Conservation (phyloP, 2,888 invertebrate genomes). For the Yponomeuta evonymella region DNA sequence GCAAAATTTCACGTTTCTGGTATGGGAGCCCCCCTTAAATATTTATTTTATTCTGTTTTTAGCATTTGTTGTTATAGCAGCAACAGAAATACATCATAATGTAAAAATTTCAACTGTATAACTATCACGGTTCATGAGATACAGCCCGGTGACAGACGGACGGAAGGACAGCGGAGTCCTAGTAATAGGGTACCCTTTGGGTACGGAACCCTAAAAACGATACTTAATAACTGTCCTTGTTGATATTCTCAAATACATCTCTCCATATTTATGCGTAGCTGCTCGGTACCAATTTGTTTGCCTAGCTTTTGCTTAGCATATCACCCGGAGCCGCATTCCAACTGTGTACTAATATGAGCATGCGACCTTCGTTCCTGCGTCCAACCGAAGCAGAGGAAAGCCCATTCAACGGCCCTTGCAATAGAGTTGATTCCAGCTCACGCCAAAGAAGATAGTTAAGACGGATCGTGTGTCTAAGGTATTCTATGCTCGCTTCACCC, state of each 20-base stretch:
- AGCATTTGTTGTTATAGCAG: too few species aligned
- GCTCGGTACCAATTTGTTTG: conserved; percentile 62
- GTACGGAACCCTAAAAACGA: too few species aligned
- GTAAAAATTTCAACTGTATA: too few species aligned
- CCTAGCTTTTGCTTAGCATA: conserved; percentile 68
- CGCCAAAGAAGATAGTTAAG: conserved; percentile 21
- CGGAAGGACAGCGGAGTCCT: too few species aligned
- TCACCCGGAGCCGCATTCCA: conserved; percentile 62
- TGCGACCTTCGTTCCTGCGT: conserved; percentile 39
- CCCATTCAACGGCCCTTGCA: not conserved
- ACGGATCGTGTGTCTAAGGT: conserved; percentile 24
- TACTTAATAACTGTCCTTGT: not conserved
- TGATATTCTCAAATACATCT: not conserved
- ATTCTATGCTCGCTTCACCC: conserved; percentile 48
- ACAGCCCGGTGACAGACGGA: too few species aligned
- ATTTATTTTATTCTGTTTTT: too few species aligned
- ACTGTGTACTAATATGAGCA: conserved; percentile 57
- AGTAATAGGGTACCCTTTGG: too few species aligned
- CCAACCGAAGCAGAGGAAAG: conserved; percentile 11
- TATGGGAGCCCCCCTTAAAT: too few species aligned
- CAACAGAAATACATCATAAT: too few species aligned
- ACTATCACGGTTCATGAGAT: too few species aligned
- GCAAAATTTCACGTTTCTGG: too few species aligned
- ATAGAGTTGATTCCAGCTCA: not conserved
- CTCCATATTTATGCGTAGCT: conserved; percentile 26